Evolutionary conservation across 2,888 invertebrate genomes (phyloP).

Genomic region (Conomelus anceps): DNA sequence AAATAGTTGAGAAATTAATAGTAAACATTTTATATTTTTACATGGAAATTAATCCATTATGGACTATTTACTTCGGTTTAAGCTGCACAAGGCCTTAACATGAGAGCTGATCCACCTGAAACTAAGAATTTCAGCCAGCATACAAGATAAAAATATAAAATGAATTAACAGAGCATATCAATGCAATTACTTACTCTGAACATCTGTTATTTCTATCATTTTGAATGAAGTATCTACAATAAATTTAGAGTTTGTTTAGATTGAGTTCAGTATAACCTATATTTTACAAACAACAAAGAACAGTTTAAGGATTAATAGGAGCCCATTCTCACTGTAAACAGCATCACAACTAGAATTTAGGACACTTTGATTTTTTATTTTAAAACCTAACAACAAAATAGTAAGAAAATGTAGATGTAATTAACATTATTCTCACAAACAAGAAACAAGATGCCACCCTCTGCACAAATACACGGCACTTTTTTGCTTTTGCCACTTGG

Average conservation of each 20-base stretch:
- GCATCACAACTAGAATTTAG: neutral
- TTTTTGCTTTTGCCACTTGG: neutral
- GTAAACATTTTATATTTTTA: too few species aligned
- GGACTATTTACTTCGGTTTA: too few species aligned
- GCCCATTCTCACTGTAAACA: neutral
- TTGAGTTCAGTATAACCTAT: neutral
- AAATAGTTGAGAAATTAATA: neutral
- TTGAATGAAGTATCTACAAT: slow-evolving; percentile 34
- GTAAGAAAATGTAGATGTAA: neutral
- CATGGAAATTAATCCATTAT: too few species aligned
- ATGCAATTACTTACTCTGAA: slow-evolving; percentile 63
- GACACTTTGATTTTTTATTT: neutral
- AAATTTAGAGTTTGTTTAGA: neutral
- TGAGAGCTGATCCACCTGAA: too few species aligned
- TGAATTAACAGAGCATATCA: too few species aligned
- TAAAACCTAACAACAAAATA: neutral
- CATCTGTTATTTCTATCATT: slow-evolving; percentile 80
- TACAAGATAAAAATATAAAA: too few species aligned
- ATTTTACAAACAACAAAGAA: neutral
- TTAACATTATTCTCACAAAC: neutral
- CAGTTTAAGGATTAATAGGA: neutral
- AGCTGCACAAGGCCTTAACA: too few species aligned
- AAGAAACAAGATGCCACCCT: too few species aligned
- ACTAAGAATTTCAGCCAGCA: neutral
- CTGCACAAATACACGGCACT: neutral